Evolutionary conservation across 2,888 invertebrate genomes (phyloP).

Genomic region (Caradrina clavipalpis): DNA sequence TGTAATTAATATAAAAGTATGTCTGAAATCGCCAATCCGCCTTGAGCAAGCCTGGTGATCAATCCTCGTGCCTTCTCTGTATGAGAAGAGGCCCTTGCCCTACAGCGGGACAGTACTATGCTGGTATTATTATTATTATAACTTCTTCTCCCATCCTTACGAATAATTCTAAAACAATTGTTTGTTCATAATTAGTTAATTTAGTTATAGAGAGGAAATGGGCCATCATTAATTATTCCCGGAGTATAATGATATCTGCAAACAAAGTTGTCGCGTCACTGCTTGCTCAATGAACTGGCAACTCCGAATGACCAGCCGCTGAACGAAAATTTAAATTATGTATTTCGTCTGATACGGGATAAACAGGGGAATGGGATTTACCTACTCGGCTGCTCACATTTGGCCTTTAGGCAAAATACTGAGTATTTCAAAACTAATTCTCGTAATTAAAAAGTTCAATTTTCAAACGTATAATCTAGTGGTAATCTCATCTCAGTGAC

Average conservation of each 20-base stretch:
- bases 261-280: constrained; percentile 31
- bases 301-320: constrained; percentile 27
- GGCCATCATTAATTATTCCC: constrained; percentile 21
- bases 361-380: constrained; percentile 10
- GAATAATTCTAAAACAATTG: background rate
- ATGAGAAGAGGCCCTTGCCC: no score
- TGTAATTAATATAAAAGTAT: no score
- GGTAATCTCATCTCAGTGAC: no score
- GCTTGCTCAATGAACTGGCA: constrained; percentile 64
- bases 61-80: no score
- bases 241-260: constrained; percentile 34
- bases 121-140: no score
- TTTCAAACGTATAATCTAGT: no score
- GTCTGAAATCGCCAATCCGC: no score
- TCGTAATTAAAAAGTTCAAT: no score
- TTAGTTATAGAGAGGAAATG: constrained; percentile 14
- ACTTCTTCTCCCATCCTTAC: background rate
- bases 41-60: no score
- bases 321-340: constrained; percentile 27
- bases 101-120: no score
- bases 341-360: background rate
- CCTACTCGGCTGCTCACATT: background rate
- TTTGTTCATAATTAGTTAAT: constrained; percentile 29
- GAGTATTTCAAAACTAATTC: no score
- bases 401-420: background rate